Percentiles rank a stretch among this genome's conserved stretches.
Conservation (phyloP, 1,140 invertebrate species). For the Sycophaga agraensis region DNA sequence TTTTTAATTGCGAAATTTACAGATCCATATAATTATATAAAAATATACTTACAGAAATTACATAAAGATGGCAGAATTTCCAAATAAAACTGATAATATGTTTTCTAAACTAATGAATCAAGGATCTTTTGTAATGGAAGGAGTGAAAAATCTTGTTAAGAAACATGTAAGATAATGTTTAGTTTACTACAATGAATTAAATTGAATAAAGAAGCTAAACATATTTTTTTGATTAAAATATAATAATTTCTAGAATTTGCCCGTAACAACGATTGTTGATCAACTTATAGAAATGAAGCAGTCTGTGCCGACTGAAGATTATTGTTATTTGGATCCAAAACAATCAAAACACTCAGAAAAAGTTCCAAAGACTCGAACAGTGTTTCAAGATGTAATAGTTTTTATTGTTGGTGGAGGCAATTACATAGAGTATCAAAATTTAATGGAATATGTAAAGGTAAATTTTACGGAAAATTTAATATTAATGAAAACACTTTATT, state of each 20-base stretch:
- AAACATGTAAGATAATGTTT: constrained; percentile 73
- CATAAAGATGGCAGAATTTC: constrained; percentile 74
- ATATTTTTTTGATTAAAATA: background rate
- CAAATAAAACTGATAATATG: constrained; percentile 91
- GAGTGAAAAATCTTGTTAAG: constrained; percentile 98
- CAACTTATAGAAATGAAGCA: constrained; percentile 86
- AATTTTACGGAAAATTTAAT: constrained; percentile 16
- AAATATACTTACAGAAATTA: constrained; percentile 63
- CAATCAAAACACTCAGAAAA: constrained; percentile 74
- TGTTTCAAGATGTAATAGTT: constrained; percentile 88
- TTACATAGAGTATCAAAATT: constrained; percentile 99
- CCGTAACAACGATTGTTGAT: constrained; percentile 89
- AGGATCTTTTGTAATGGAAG: constrained; percentile 99
- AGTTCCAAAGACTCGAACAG: constrained; percentile 66
- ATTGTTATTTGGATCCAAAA: constrained; percentile 91
- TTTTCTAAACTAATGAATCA: constrained; percentile 97
- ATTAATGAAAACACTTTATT: background rate
- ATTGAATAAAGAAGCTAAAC: background rate
- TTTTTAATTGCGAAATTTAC: background rate
- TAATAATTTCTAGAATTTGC: constrained; percentile 69
- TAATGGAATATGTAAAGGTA: constrained; percentile 91
- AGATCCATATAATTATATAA: constrained; percentile 18
- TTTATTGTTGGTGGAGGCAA: constrained; percentile 98
- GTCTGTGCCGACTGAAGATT: constrained; percentile 80
- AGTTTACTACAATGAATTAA: constrained; percentile 33